These are phyloP conservation scores for Rhodinocichla rosea DNA, from an alignment of 2,113 vertebrate species.

Conservation along the genomic window DNA sequence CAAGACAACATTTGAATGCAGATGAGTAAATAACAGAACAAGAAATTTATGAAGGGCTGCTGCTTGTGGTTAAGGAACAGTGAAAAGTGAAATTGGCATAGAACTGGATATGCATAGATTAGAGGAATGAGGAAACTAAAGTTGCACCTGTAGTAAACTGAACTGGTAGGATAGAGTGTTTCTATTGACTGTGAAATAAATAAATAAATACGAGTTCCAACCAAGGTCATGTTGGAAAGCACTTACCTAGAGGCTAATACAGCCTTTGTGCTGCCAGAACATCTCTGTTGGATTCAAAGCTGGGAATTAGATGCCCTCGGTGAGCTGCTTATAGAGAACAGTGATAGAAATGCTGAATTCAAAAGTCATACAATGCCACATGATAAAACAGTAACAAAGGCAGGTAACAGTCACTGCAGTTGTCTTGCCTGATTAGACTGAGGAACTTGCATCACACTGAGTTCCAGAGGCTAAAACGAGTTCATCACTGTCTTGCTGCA, in stretches of 20 bases:
- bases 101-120: background rate
- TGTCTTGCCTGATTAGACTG: background rate
- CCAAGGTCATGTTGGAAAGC: background rate
- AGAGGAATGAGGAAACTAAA: background rate
- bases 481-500: background rate
- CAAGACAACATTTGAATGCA: background rate
- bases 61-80: background rate
- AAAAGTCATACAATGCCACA: background rate
- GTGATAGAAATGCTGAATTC: background rate
- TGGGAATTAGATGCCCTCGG: background rate
- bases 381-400: background rate
- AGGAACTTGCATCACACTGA: background rate
- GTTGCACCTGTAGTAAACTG: background rate
- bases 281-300: background rate
- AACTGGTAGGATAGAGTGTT: background rate
- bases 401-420: background rate
- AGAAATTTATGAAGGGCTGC: background rate
- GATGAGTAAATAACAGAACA: background rate
- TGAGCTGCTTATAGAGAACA: background rate
- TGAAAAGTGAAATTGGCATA: background rate
- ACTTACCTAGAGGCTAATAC: background rate
- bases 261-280: background rate
- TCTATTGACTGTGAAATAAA: background rate
- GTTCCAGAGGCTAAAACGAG: background rate
- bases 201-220: background rate